These are phyloP conservation scores for Hirtodrosophila alboralis DNA, from an alignment of 2,888 invertebrate species.

Conservation along the genomic window DNA sequence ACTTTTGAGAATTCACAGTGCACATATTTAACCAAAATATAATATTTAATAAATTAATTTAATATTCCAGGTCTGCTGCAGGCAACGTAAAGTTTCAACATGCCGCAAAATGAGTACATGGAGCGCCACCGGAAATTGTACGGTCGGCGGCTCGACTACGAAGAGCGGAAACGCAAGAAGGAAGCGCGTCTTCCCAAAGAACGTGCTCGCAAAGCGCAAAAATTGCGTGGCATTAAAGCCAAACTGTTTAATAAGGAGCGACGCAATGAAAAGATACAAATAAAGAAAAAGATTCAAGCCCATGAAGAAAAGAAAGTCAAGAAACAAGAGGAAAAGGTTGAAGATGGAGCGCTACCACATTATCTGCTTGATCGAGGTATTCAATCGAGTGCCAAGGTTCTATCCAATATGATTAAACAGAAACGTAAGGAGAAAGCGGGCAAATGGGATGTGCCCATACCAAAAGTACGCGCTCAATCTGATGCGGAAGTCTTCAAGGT, in stretches of 20 bases:
- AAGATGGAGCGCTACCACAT: constrained; percentile 96
- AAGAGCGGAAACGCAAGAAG: constrained; percentile 97
- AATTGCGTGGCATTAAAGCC: constrained; percentile 97
- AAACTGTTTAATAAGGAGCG: constrained; percentile 98
- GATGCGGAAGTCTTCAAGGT: constrained; percentile 99
- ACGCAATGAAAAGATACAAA: constrained; percentile 98
- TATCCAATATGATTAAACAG: constrained; percentile 99
- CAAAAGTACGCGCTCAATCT: constrained; percentile 98
- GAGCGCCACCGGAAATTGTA: constrained; percentile 98
- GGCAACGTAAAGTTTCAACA: constrained; percentile 79
- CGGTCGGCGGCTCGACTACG: constrained; percentile 98
- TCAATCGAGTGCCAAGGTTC: constrained; percentile 95
- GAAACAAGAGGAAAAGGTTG: constrained; percentile 92
- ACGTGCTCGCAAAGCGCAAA: constrained; percentile 94
- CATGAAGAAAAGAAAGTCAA: constrained; percentile 97
- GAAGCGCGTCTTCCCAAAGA: constrained; percentile 97
- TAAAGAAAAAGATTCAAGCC: constrained; percentile 98
- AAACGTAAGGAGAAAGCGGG: constrained; percentile 99
- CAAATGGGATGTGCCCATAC: constrained; percentile 99
- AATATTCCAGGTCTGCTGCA: constrained; percentile 43
- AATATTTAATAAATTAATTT: constrained; percentile 26
- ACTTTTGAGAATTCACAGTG: constrained; percentile 49
- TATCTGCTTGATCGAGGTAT: constrained; percentile 99
- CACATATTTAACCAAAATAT: constrained; percentile 31
- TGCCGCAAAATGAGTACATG: constrained; percentile 99